These are phyloP conservation scores for Premnoplex brunnescens DNA, from an alignment of 2,797 vertebrate genomes.

Conservation along the genomic window DNA sequence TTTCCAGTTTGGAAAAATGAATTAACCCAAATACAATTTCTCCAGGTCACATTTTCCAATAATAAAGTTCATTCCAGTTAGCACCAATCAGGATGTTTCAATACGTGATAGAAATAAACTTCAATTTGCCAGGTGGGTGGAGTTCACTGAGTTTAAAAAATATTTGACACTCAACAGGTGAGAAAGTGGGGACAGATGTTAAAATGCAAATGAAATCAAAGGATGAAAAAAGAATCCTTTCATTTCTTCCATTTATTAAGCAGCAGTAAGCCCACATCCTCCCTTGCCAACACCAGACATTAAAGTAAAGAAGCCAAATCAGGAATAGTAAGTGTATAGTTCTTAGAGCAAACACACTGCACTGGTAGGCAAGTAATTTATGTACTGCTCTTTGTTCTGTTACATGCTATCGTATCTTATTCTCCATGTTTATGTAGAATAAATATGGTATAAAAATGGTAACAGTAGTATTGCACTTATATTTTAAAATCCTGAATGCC, in stretches of 20 bases:
- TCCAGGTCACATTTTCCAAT: neutral
- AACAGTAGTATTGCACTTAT: neutral
- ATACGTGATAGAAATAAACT: neutral
- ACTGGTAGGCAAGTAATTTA: neutral
- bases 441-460: neutral
- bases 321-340: neutral
- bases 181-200: neutral
- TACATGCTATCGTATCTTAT: neutral
- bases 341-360: neutral
- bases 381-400: neutral
- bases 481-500: neutral
- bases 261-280: neutral
- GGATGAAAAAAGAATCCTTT: neutral
- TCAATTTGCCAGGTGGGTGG: neutral
- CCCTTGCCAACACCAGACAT: neutral
- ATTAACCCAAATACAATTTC: neutral
- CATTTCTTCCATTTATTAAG: neutral
- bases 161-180: neutral
- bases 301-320: neutral
- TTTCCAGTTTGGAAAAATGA: neutral
- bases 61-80: neutral
- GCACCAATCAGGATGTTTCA: neutral
- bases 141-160: neutral
- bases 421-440: neutral
- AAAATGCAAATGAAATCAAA: conserved; percentile 11